Evolutionary conservation across 1,140 invertebrate species (phyloP).

Genomic region (Lucilia sericata): DNA sequence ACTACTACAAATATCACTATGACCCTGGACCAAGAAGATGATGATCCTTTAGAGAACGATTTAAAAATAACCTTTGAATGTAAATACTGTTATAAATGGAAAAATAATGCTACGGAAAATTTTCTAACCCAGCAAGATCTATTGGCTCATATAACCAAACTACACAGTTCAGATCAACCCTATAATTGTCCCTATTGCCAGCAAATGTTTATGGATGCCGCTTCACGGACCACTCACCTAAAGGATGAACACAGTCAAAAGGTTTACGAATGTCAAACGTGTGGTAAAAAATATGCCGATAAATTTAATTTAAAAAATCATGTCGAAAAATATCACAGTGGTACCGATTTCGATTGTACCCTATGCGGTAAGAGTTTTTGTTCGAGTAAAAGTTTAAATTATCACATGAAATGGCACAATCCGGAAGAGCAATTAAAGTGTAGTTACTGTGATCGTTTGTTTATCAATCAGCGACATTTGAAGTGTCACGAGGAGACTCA

Average conservation of each 20-base stretch:
- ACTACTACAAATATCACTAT: background rate
- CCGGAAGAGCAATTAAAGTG: constrained; percentile 61
- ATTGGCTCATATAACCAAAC: constrained; percentile 57
- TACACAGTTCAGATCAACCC: constrained; percentile 57
- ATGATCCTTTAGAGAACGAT: constrained; percentile 7
- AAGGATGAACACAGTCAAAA: constrained; percentile 60
- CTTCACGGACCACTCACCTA: constrained; percentile 62
- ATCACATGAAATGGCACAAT: constrained; percentile 66
- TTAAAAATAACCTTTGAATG: constrained; percentile 54
- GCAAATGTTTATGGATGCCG: constrained; percentile 60
- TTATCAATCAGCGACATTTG: constrained; percentile 62
- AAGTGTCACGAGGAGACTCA: constrained; percentile 63
- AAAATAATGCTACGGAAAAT: constrained; percentile 50
- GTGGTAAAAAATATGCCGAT: constrained; percentile 64
- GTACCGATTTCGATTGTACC: constrained; percentile 62
- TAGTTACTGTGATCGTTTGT: constrained; percentile 59
- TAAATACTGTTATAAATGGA: constrained; percentile 58
- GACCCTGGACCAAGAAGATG: background rate
- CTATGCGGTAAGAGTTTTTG: constrained; percentile 62
- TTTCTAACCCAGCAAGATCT: constrained; percentile 59
- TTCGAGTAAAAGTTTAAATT: constrained; percentile 62
- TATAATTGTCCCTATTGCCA: constrained; percentile 62
- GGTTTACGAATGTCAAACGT: constrained; percentile 57
- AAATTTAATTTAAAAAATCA: constrained; percentile 63
- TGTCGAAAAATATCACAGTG: constrained; percentile 62